Base-by-base conservation (phyloP, 2,113 vertebrate species). In the Chaetorhynchus papuensis region DNA sequence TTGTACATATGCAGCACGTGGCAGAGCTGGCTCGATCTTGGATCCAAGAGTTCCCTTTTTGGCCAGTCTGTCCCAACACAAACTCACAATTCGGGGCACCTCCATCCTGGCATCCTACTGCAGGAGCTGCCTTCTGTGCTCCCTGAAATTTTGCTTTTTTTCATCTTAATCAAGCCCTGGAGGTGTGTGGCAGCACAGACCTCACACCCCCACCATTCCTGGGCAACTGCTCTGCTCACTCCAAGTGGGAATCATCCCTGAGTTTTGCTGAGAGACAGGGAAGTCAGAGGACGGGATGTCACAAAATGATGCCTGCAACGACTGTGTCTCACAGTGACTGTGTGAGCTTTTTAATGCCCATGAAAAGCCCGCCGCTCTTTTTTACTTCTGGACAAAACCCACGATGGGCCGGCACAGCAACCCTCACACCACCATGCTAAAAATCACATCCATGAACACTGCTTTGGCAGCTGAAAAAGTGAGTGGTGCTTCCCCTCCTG, bases 361-460 rank as follows among this genome's bases (percentile, higher is more conserved):
- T 35, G n/a, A 42, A 56, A 91, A 88, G 33, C 37, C 68, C 35
- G 56, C 11, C 0, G 2, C 26, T 54, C 37, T 49, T 91, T 66
- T 65, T 60, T 26, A 44, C 15, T 52, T 71, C 70, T 61, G 47
- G 52, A 83, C 49, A 92, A 91, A 81, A 37, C 31, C 35, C 28
- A 50, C 21, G 0, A 0, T 1, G 3, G 47, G 35, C 15, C 0
- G 0, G 33, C 1, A 3, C 15, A 31, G 76, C 71, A 86, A 31
- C 8, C 44, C 44, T 33, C 1, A 2, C 3, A 15, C 28, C 0
- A 11, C 53, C 31, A 21, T 0, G 4, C n/a, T 47, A 86, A 94
- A 90, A 76, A 65, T 18, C 15, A 54, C 33, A 14, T 22, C 23
- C 23, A 37, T 3, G 1, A 49, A 37, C 1, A 0, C 30, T 49